These are phyloP conservation scores for Pissodes strobi DNA, from an alignment of 1,140 invertebrate species.

Conservation along the genomic window DNA sequence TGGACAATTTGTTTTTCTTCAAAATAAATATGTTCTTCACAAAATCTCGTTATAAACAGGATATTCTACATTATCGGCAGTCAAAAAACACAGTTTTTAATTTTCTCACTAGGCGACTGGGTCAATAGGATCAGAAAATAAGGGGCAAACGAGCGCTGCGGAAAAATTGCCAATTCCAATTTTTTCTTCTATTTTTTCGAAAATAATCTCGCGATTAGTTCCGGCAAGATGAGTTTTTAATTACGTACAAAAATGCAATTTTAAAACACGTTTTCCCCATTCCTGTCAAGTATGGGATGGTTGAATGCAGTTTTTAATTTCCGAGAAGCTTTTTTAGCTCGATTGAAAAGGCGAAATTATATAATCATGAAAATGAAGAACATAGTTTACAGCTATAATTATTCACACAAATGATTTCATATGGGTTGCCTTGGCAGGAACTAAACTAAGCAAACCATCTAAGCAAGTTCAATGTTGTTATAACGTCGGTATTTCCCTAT, in stretches of 20 bases:
- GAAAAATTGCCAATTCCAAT: slow-evolving; percentile 5
- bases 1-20: too few relatives aligned
- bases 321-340: slow-evolving; percentile 37
- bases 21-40: too few relatives aligned
- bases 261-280: background rate
- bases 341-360: too few relatives aligned
- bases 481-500: too few relatives aligned
- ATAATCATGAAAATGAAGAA: too few relatives aligned
- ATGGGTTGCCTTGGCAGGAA: too few relatives aligned
- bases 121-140: background rate
- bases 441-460: too few relatives aligned
- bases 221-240: slow-evolving; percentile 17
- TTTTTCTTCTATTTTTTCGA: background rate
- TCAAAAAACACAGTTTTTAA: slow-evolving; percentile 9
- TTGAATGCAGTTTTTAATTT: background rate
- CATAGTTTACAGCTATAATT: too few relatives aligned
- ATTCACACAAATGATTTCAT: too few relatives aligned
- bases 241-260: slow-evolving; percentile 15
- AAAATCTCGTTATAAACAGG: too few relatives aligned
- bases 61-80: too few relatives aligned
- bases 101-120: background rate
- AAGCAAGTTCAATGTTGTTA: too few relatives aligned
- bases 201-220: slow-evolving; percentile 3
- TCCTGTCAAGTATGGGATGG: background rate
- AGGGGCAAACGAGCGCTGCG: background rate